These are phyloP conservation scores for Chelonia mydas DNA, from an alignment of 2,797 vertebrate species.

Conservation along the genomic window DNA sequence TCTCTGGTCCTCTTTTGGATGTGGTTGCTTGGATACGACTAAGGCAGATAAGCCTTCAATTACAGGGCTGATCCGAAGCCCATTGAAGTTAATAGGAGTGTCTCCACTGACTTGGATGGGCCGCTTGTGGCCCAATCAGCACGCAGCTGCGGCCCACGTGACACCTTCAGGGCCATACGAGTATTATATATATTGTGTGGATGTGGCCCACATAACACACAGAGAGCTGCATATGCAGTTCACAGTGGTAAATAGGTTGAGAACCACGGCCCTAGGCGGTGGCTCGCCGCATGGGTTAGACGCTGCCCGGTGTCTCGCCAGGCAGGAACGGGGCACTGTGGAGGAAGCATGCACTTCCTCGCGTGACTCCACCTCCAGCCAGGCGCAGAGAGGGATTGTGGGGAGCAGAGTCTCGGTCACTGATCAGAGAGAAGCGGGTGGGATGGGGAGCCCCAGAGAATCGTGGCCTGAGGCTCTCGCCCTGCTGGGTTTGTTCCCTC, in stretches of 20 bases:
- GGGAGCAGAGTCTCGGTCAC: neutral
- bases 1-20: neutral
- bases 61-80: neutral
- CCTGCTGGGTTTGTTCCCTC: accelerated
- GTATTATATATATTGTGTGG: too few relatives aligned
- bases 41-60: neutral
- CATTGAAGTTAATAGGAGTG: neutral
- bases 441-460: neutral
- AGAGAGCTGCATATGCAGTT: too few relatives aligned
- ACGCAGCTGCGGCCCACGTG: too few relatives aligned
- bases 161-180: too few relatives aligned
- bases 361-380: neutral
- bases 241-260: too few relatives aligned
- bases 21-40: neutral
- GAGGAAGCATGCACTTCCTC: neutral
- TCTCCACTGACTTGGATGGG: neutral
- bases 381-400: too few relatives aligned
- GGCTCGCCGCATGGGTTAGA: neutral
- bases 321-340: neutral
- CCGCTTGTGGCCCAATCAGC: too few relatives aligned
- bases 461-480: neutral
- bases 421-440: neutral
- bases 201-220: too few relatives aligned
- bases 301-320: neutral
- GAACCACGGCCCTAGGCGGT: neutral